Evolutionary conservation across 2,888 invertebrate species (phyloP), one percentile per base, ranked within the genome.

Genomic region (Molanna angustata): DNA sequence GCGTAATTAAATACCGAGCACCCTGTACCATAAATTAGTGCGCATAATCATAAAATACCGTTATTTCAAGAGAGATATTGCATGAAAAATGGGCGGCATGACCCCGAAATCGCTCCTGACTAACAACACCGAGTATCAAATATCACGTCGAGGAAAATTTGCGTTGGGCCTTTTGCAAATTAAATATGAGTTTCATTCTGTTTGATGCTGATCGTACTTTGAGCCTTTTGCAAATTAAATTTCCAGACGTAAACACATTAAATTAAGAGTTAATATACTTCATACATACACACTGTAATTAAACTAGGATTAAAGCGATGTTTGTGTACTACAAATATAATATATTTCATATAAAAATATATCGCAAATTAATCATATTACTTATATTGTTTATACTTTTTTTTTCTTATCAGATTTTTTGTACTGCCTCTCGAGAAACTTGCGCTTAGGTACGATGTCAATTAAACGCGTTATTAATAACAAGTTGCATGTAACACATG

Each of bases 181-280:
- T 27, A 43, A 43, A 43, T 43, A 43, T 21, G n/a, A 43, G 37
- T 13, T 14, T 37, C 37, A 37, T 37, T 2, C 37, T n/a, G 37
- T 27, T n/a, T 37, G 37, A 37, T 13, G 37, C 16, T 37, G 37
- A 37, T 37, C 16, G 13, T 14, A 35, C 35, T 35, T 35, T 7
- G 11, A 14, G 14, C 1, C 13, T 7, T 35, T 37, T 37, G 37
- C 13, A 14, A 37, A 37, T 37, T 37, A 16, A 37, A 37, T 37
- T 37, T 16, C 16, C n/a, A 14, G 37, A 37, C 13, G 37, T 37
- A 37, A 16, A 16, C 37, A 16, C 37, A 14, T 37, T 27, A 27
- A 27, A 27, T 27, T 27, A 27, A 27, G 27, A 27, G 27, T 11
- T 27, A 11, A 27, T 27, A 27, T 27, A 27, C 27, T 27, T 27